Conservation (phyloP, 2,888 invertebrate species). For the Aphidius colemani region DNA sequence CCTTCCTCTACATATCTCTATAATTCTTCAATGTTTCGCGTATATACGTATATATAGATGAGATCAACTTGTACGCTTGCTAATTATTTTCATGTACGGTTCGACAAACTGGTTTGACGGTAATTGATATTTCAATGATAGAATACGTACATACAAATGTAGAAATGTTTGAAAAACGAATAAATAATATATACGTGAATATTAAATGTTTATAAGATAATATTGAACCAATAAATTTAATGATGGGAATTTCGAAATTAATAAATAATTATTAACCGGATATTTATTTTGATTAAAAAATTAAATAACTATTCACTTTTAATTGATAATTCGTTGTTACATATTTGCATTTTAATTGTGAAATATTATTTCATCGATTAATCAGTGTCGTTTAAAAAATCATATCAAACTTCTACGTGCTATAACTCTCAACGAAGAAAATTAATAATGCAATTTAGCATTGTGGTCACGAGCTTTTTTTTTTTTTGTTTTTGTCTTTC, state of each 20-base stretch:
- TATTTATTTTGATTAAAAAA: no score
- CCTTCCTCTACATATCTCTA: constrained; percentile 1
- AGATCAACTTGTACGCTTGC: constrained; percentile 1
- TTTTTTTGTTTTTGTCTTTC: no score
- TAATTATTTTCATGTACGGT: constrained; percentile 32
- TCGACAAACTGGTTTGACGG: constrained; percentile 28
- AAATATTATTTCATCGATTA: no score
- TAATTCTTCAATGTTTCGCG: no score
- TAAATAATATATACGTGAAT: neutral
- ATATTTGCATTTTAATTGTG: no score
- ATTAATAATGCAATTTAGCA: no score
- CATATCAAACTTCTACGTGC: no score
- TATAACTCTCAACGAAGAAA: no score
- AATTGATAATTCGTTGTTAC: neutral
- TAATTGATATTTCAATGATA: constrained; percentile 34
- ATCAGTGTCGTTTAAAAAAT: no score
- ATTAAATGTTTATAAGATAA: neutral
- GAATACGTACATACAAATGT: neutral
- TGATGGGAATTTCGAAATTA: neutral
- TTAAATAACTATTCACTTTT: neutral
- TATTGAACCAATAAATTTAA: neutral
- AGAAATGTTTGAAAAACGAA: neutral
- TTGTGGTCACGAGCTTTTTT: no score
- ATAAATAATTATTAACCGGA: no score
- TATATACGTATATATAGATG: no score